These are phyloP conservation scores for Apodemia mormo DNA, from an alignment of 2,888 invertebrate genomes.

Conservation along the genomic window DNA sequence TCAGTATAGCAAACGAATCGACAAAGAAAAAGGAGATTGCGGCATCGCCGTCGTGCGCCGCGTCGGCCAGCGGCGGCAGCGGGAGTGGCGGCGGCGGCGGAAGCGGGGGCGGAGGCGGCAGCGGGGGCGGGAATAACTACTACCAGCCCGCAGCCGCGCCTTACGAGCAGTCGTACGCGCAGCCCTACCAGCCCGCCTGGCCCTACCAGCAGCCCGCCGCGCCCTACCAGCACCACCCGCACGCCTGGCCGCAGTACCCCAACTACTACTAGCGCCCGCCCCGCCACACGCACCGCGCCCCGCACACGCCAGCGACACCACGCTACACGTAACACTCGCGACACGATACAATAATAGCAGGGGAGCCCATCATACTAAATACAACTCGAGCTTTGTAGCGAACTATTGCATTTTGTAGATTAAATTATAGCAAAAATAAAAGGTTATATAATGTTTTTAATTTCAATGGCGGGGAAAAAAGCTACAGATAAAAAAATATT, in stretches of 20 bases:
- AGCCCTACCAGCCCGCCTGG: slow-evolving; percentile 75
- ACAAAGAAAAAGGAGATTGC: slow-evolving; percentile 61
- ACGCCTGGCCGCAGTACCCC: slow-evolving; percentile 74
- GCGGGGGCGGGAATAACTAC: slow-evolving; percentile 43
- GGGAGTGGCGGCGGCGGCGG: slow-evolving; percentile 37
- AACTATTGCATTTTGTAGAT: no score
- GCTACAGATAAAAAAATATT: no score
- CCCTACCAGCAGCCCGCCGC: slow-evolving; percentile 75
- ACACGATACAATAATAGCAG: no score
- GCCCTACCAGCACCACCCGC: slow-evolving; percentile 73
- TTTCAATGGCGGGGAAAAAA: no score
- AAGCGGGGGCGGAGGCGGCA: slow-evolving; percentile 41
- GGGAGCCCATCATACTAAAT: no score
- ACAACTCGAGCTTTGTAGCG: no score
- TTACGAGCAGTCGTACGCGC: slow-evolving; percentile 71
- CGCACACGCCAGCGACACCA: no score
- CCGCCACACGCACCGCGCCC: background rate
- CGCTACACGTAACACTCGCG: no score
- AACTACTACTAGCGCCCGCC: slow-evolving; percentile 67
- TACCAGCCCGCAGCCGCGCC: slow-evolving; percentile 56
- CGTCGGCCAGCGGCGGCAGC: slow-evolving; percentile 35
- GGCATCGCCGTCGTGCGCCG: slow-evolving; percentile 39
- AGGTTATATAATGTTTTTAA: no score
- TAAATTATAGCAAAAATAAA: no score
- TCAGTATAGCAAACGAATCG: slow-evolving; percentile 46